Base-by-base conservation (phyloP, 2,797 vertebrate genomes). In the Emydoidea blandingii region DNA sequence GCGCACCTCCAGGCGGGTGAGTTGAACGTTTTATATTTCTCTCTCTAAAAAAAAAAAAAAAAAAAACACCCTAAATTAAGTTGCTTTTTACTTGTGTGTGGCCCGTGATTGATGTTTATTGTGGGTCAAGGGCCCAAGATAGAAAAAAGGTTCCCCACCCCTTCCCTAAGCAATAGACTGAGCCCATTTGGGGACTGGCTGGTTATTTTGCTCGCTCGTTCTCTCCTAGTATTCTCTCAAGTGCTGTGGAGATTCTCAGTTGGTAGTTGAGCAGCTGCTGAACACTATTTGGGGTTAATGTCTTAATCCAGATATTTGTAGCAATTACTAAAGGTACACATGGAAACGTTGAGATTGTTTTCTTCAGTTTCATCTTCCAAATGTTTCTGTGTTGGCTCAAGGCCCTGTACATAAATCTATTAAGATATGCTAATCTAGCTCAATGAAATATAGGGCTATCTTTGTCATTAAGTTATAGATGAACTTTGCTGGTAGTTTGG, bases 321-420 rank as follows among this genome's bases (percentile, higher is more conserved):
- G 93, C 54, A 94, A 12, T 83, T 93, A 59, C 23, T 86, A 5
- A 88, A 84, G 56, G 9, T 92, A 96, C 62, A 6, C 3, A 1
- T 31, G 74, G 92, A 96, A 95, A 56, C 1, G 29, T 87, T 93
- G 1, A 0, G 74, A 91, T 86, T 84, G 72, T 88, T 95, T 90
- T 89, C 84, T 94, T 93, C 21, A 52, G 86, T 18, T 68, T 95
- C 88, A 91, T 90, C 65, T 95, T 94, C 86, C 88, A 92, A 96
- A 83, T 92, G 23, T 68, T 96, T 95, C 86, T 89, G 14, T 83
- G 59, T 83, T 95, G 91, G 85, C 89, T 97, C 53, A 78, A 2
- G 2, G 81, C 76, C 81, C 50, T 2, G 23, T 88, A 81, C 81
- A 91, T 95, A 95, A 96, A 96, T 96, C 91, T 95, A 76, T 93